Conservation (phyloP, 2,797 vertebrate genomes). For the Bradypus variegatus region DNA sequence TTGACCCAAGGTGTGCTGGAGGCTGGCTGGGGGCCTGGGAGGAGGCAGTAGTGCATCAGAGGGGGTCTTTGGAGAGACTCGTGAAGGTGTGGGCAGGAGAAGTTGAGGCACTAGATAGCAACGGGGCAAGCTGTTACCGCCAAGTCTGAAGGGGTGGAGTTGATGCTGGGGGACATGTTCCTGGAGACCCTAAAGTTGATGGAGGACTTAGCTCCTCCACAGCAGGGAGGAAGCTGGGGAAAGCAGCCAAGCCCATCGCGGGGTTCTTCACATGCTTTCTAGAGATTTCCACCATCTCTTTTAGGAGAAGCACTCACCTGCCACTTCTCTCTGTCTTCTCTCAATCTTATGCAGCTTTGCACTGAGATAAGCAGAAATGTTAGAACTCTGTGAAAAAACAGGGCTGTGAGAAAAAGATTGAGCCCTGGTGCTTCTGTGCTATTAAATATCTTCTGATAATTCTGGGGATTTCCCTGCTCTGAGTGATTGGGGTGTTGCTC, state of each 20-base stretch:
- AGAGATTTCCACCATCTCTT: background rate
- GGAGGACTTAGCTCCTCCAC: background rate
- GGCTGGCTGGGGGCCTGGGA: too few relatives aligned
- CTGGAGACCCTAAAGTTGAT: too few relatives aligned
- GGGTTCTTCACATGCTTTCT: background rate
- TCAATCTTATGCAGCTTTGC: background rate
- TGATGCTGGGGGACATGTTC: too few relatives aligned
- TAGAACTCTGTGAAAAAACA: background rate
- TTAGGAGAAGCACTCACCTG: background rate
- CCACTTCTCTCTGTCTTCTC: background rate
- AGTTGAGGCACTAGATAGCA: too few relatives aligned
- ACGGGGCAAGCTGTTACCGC: too few relatives aligned
- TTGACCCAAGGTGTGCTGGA: too few relatives aligned
- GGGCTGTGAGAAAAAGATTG: too few relatives aligned
- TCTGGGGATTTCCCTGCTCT: background rate
- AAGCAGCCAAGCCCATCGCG: too few relatives aligned
- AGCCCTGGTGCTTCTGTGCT: background rate
- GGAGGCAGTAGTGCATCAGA: too few relatives aligned
- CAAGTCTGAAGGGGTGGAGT: too few relatives aligned
- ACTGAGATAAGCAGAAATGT: background rate
- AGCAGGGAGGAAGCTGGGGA: background rate
- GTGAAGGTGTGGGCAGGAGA: too few relatives aligned
- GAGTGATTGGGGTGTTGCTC: background rate
- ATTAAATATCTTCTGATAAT: background rate
- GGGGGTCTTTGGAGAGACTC: too few relatives aligned